Percentiles rank a stretch among this genome's conserved stretches.
Conservation (phyloP, 2,113 vertebrate genomes). For the zebrafish (Danio rerio) region GRCz12tu NC_133188.1:27333001-27333500, state of each 20-base stretch:
- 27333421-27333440: not conserved
- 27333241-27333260: not conserved
- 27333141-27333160: not conserved
- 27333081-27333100: not conserved
- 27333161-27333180: not conserved
- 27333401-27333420: constrained; percentile 13
- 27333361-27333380: constrained; percentile 55
- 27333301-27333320: constrained; percentile 31
- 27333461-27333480: constrained; percentile 34
- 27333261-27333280: not conserved
- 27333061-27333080: not conserved
- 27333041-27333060: not conserved
- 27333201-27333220: not conserved
- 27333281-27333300: constrained; percentile 6
- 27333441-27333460: constrained; percentile 17
- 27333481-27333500: not conserved
- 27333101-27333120: constrained; percentile 7
- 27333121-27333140: not conserved
- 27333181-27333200: constrained; percentile 5
- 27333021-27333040: too few relatives aligned
- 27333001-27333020: too few relatives aligned
- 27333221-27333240: not conserved
- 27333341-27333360: constrained; percentile 56
- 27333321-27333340: constrained; percentile 35
- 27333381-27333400: constrained; percentile 49